phyloP scores from a whole-genome alignment of 2,113 vertebrate species.

The Jaculus jaculus region DNA sequence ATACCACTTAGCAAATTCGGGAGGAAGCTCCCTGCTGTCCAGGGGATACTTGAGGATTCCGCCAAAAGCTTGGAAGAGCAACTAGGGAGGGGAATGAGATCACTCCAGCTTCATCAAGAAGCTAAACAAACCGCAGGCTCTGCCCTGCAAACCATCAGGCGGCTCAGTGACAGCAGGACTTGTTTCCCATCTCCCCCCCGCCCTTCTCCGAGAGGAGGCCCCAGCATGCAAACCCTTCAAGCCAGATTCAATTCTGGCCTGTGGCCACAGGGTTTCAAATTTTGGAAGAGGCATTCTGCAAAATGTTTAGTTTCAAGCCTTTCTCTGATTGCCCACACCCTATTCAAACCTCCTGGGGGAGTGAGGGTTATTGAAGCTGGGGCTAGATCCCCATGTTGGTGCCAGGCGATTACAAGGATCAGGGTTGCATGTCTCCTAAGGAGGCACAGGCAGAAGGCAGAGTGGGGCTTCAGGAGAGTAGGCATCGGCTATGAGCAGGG shows the following conservation, averaged over 20 bases:
- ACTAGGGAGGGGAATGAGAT: not conserved
- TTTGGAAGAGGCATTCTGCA: conserved; percentile 33
- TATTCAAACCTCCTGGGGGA: conserved; percentile 60
- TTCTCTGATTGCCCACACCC: conserved; percentile 6
- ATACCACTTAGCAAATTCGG: fast-evolving
- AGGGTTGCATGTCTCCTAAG: conserved; percentile 24
- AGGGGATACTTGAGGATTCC: fast-evolving
- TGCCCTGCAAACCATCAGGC: not conserved
- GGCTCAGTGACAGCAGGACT: not conserved
- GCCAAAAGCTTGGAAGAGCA: not conserved
- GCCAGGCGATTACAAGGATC: conserved; percentile 18
- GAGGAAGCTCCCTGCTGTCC: not conserved
- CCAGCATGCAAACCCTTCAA: not conserved
- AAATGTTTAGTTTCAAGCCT: conserved; percentile 2
- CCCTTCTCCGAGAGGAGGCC: not conserved
- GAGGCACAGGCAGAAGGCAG: not conserved
- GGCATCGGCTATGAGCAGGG: not conserved
- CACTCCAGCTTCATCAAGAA: not conserved
- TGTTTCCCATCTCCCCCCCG: not conserved
- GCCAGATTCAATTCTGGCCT: not conserved
- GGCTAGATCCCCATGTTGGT: not conserved
- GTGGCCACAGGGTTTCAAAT: conserved; percentile 16
- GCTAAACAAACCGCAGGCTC: not conserved
- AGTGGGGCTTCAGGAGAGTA: not conserved
- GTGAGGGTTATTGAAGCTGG: conserved; percentile 48